Conservation (phyloP, 2,888 invertebrate species). For the Palloptera scutellata region DNA sequence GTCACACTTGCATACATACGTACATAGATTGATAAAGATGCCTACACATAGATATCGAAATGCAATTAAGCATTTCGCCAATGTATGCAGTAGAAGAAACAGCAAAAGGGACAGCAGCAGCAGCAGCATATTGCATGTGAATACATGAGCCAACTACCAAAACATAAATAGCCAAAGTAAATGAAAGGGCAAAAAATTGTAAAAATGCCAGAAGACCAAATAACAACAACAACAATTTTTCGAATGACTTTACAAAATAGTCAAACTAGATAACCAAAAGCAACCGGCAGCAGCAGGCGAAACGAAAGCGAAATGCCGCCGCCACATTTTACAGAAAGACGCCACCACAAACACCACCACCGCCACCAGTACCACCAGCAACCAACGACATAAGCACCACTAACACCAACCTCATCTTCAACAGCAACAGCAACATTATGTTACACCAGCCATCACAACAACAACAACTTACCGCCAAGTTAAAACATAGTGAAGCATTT, state of each 20-base stretch:
- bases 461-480: no score
- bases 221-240: conserved; percentile 4
- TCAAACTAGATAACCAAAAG: conserved; percentile 21
- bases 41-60: conserved; percentile 61
- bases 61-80: conserved; percentile 58
- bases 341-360: background rate
- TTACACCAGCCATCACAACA: no score
- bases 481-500: no score
- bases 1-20: no score
- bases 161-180: conserved; percentile 16
- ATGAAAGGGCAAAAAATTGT: conserved; percentile 19
- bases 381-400: no score
- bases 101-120: conserved; percentile 38
- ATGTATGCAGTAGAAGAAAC: background rate
- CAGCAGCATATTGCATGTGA: conserved; percentile 46
- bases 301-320: conserved; percentile 26
- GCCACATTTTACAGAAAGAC: conserved; percentile 5
- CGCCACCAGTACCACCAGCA: no score
- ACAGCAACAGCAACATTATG: no score
- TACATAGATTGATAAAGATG: conserved; percentile 44
- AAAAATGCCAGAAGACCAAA: conserved; percentile 14
- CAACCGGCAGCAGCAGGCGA: conserved; percentile 42
- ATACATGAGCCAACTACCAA: conserved; percentile 1
- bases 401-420: no score
- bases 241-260: no score